Evolutionary conservation across 2,888 invertebrate genomes (phyloP).

Genomic region (Philhelius pedissequus): DNA sequence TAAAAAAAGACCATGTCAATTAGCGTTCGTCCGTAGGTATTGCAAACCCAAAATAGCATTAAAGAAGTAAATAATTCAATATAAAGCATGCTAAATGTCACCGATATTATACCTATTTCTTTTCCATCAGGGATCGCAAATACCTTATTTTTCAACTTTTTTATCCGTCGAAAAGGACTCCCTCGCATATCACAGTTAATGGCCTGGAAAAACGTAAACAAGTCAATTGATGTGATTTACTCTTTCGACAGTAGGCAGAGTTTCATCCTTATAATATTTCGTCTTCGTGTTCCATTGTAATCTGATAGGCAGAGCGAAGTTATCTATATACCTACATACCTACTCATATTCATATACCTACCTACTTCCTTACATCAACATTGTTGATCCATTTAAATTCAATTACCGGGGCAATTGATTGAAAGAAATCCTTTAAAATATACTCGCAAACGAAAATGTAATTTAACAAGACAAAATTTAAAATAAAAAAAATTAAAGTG

Average conservation of each 20-base stretch:
- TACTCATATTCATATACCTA: background rate
- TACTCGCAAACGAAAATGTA: background rate
- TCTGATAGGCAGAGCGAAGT: background rate
- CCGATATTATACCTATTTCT: slow-evolving; percentile 22
- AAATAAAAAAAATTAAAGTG: background rate
- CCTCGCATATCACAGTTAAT: slow-evolving; percentile 28
- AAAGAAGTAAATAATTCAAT: slow-evolving; percentile 29
- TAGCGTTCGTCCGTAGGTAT: background rate
- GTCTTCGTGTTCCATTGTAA: background rate
- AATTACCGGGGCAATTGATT: slow-evolving; percentile 50
- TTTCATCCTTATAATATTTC: background rate
- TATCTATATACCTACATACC: no score
- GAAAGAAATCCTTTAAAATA: slow-evolving; percentile 54
- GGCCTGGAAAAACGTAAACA: slow-evolving; percentile 49
- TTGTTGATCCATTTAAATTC: slow-evolving; percentile 56
- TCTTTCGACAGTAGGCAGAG: slow-evolving; percentile 12
- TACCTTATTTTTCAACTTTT: background rate
- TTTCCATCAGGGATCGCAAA: background rate
- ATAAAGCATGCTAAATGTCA: background rate
- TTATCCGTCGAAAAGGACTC: background rate
- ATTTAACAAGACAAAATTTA: background rate
- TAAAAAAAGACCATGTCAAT: background rate
- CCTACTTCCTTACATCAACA: background rate
- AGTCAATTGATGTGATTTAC: slow-evolving; percentile 63
- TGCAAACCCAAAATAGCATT: background rate